A percentile compares a stretch with the other conserved stretches of the same genome.
These are phyloP conservation scores for Coregonus suidteri DNA, from an alignment of 2,797 vertebrate species.

Conservation along the genomic window DNA sequence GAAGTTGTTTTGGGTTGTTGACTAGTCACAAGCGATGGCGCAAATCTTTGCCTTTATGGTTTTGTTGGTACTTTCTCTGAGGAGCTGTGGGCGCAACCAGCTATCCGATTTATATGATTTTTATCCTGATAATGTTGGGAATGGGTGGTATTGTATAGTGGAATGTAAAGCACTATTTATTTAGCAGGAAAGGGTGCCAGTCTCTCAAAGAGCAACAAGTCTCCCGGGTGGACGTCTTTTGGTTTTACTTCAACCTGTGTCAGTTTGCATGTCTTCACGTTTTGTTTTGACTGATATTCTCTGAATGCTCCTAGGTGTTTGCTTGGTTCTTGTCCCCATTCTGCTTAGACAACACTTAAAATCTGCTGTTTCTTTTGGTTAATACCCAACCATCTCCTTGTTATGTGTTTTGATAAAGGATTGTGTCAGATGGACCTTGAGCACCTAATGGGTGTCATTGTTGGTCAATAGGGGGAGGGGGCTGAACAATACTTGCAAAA, in stretches of 20 bases:
- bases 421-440: constrained; percentile 2
- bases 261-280: constrained; percentile 78
- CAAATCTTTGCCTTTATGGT: constrained; percentile 54
- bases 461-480: constrained; percentile 30
- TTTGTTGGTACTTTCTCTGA: constrained; percentile 63
- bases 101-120: constrained; percentile 32
- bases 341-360: constrained; percentile 57
- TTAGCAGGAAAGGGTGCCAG: constrained; percentile 73
- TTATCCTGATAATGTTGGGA: constrained; percentile 49
- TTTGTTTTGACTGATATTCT: constrained; percentile 75
- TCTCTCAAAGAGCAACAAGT: constrained; percentile 63
- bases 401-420: not conserved
- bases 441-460: not conserved
- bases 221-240: constrained; percentile 54
- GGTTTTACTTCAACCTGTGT: constrained; percentile 66
- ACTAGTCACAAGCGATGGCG: constrained; percentile 49
- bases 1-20: constrained; percentile 30
- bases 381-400: constrained; percentile 16
- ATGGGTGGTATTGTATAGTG: constrained; percentile 65
- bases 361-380: constrained; percentile 56
- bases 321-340: constrained; percentile 73
- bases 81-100: constrained; percentile 62
- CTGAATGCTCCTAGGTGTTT: constrained; percentile 77
- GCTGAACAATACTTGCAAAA: constrained; percentile 51
- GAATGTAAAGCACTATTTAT: constrained; percentile 82